Conservation (phyloP, 2,797 vertebrate genomes). For the Takifugu rubripes region DNA sequence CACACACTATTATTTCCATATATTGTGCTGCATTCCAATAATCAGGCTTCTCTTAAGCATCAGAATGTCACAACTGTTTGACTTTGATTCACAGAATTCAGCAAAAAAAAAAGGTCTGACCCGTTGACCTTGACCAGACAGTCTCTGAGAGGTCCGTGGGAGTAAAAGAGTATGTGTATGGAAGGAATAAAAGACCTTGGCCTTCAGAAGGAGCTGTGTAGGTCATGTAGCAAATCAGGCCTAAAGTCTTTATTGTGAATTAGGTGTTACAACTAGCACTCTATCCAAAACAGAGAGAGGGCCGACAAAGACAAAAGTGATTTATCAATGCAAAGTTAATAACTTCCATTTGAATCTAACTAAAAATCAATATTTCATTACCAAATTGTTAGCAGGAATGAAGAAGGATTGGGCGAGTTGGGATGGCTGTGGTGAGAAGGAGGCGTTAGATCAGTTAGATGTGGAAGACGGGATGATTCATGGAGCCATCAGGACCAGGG, state of each 20-base stretch:
- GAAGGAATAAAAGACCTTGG: constrained; percentile 21
- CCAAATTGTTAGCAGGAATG: constrained; percentile 99
- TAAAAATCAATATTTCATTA: constrained; percentile 99
- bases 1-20: too few relatives aligned
- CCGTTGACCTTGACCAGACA: constrained; percentile 27
- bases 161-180: constrained; percentile 7
- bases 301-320: constrained; percentile 68
- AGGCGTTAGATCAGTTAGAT: constrained; percentile 90
- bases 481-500: constrained; percentile 82
- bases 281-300: constrained; percentile 56
- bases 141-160: constrained; percentile 1
- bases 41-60: too few relatives aligned
- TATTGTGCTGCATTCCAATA: too few relatives aligned
- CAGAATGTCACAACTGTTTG: constrained; percentile 35
- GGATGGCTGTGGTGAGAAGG: constrained; percentile 85
- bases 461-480: constrained; percentile 98
- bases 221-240: constrained; percentile 80
- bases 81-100: constrained; percentile 45
- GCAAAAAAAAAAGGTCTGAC: constrained; percentile 31
- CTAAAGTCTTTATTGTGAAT: constrained; percentile 75
- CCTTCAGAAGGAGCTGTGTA: constrained; percentile 47
- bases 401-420: constrained; percentile 99
- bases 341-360: constrained; percentile 99
- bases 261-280: constrained; percentile 59
- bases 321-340: constrained; percentile 99